Conservation (phyloP, 1,140 invertebrate species). For the Drosophila nigromelanica region DNA sequence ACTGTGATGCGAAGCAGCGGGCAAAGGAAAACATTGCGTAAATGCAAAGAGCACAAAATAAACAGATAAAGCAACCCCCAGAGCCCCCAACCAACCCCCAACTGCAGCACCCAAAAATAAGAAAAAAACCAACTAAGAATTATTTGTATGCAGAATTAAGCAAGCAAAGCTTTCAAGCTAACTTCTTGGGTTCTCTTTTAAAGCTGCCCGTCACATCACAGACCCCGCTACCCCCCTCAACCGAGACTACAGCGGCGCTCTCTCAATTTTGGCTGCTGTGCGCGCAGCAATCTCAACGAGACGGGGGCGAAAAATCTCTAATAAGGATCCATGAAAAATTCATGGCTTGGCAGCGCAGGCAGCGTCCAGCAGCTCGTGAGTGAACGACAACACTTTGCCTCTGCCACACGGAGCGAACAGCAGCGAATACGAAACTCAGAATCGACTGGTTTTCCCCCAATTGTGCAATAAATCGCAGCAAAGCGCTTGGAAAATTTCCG, state of each 20-base stretch:
- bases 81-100: constrained; percentile 24
- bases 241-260: constrained; percentile 4
- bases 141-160: background rate
- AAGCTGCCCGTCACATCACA: background rate
- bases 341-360: constrained; percentile 68
- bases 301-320: constrained; percentile 76
- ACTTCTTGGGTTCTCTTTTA: background rate
- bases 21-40: constrained; percentile 35
- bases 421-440: constrained; percentile 28
- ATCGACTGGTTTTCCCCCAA: constrained; percentile 28
- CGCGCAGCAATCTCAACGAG: constrained; percentile 67
- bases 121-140: constrained; percentile 5
- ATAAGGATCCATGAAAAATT: constrained; percentile 80
- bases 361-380: constrained; percentile 72
- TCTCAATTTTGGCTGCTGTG: constrained; percentile 46
- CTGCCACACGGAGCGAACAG: constrained; percentile 70
- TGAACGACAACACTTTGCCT: constrained; percentile 80
- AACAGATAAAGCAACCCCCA: constrained; percentile 63
- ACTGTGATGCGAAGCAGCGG: constrained; percentile 48
- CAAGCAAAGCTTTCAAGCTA: background rate
- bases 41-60: constrained; percentile 55
- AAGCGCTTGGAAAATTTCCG: constrained; percentile 4
- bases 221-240: background rate
- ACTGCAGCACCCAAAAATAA: background rate
- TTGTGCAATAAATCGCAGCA: constrained; percentile 65